These are phyloP conservation scores for Drosophila buzzatii DNA, from an alignment of 2,888 invertebrate species.

Conservation along the genomic window DNA sequence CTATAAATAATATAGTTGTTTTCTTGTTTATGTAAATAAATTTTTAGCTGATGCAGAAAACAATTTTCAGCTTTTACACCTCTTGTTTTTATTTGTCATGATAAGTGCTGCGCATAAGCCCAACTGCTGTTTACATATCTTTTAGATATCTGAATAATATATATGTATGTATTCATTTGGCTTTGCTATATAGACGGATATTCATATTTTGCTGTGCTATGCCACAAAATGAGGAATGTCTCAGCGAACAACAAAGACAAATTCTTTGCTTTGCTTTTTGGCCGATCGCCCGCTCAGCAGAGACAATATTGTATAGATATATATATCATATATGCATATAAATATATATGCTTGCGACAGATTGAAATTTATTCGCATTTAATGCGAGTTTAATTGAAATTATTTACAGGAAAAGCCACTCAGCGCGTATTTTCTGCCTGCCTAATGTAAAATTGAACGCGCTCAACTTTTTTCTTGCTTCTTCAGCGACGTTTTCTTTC, in stretches of 20 bases:
- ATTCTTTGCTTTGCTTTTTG: conserved; percentile 44
- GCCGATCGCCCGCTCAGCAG: conserved; percentile 54
- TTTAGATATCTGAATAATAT: not conserved
- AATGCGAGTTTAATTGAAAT: conserved; percentile 47
- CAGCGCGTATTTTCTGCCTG: conserved; percentile 51
- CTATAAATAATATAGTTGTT: conserved; percentile 2
- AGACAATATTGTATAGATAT: conserved; percentile 39
- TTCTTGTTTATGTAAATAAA: not conserved
- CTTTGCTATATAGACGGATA: conserved; percentile 4
- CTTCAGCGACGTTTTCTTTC: not conserved
- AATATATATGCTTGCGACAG: conserved; percentile 4
- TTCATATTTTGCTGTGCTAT: conserved; percentile 37
- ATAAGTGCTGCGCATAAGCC: conserved; percentile 18
- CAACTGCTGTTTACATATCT: conserved; percentile 9
- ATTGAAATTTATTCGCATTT: conserved; percentile 53
- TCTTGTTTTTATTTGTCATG: not conserved
- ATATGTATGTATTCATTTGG: conserved; percentile 1
- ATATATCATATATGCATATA: conserved; percentile 4
- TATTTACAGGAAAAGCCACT: conserved; percentile 29
- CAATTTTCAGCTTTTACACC: not conserved
- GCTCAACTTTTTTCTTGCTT: conserved; percentile 9
- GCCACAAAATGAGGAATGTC: conserved; percentile 46
- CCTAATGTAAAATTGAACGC: conserved; percentile 60
- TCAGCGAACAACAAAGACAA: conserved; percentile 27
- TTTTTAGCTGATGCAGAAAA: conserved; percentile 7